Evolutionary conservation across 64 coral and sea anemone genomes (phyloP), one percentile per base, ranked within the genome.

Genomic region (Trachythela sp.): DNA sequence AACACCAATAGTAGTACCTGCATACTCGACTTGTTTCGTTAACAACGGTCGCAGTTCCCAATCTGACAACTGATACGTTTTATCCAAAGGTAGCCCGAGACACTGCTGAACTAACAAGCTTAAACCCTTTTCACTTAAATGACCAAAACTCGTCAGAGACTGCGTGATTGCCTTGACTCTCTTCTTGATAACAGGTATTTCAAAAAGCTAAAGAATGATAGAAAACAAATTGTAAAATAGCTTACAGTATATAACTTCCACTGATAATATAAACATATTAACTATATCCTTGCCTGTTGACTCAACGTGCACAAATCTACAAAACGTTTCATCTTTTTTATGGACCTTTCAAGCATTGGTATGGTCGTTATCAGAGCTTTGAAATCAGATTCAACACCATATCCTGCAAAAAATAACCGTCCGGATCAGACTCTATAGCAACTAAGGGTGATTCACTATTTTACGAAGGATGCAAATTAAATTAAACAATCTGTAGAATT

Each of bases 291-390:
- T 93, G 94, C 96, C 89, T 99, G 40, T 91, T 99, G 94, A 71
- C 96, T 95, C 11, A 99, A 37, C 60, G 93, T 94, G n/a, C 96
- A 99, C 39, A 99, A 36, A 77, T 99, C 96, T 48, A 99, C 93
- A 92, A 99, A 99, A 27, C 96, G 93, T 33, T 89, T 89, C 26
- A 95, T 76, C 27, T 91, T 92, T 32, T 36, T 94, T 29, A 99
- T 50, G 37, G 93, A 31, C 20, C 84, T 68, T 59, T 93, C 88
- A 31, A 91, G 92, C 22, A 85, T 17, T 40, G 96, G 93, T 42
- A 91, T 93, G 8, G 96, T 93, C 36, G 93, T 88, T 36, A 93
- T 54, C 89, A 99, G 86, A 35, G 92, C 90, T 48, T 92, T 88
- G 36, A 99, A 95, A 77, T 99, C 96, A 29, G 93, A 91, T 31